phyloP scores from a whole-genome alignment of 2,888 invertebrate genomes.

The Acanthopleura granulata region DNA sequence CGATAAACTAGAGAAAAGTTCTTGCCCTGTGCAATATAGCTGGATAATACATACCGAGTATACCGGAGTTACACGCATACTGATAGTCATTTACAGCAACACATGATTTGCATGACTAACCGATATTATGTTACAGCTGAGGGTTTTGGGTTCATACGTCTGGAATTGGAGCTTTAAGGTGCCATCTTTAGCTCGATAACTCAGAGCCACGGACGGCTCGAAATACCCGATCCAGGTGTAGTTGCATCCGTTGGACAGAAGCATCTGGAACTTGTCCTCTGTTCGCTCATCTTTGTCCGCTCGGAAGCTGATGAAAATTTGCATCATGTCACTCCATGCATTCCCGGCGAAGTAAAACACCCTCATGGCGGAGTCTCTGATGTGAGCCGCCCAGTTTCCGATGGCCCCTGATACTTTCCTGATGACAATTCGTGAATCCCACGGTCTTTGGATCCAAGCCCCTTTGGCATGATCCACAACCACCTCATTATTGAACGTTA shows the following conservation, averaged over 20 bases:
- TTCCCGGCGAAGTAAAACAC: constrained; percentile 42
- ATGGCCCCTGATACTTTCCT: constrained; percentile 15
- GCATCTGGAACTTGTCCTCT: constrained; percentile 38
- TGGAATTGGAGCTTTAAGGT: constrained; percentile 39
- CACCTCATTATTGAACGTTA: constrained; percentile 38
- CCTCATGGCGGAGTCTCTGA: constrained; percentile 34
- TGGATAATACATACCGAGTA: too few species aligned
- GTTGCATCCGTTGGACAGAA: constrained; percentile 44
- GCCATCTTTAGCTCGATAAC: constrained; percentile 36
- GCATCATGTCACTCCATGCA: constrained; percentile 36
- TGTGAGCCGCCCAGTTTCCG: constrained; percentile 34
- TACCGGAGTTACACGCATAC: too few species aligned
- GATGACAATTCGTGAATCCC: constrained; percentile 11
- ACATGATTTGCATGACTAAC: too few species aligned
- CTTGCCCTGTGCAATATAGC: too few species aligned
- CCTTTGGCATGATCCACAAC: constrained; percentile 34
- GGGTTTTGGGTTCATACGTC: constrained; percentile 37
- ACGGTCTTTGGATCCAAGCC: constrained; percentile 35
- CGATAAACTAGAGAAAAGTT: too few species aligned
- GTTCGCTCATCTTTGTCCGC: constrained; percentile 31
- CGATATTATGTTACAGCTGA: constrained; percentile 34
- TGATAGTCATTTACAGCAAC: too few species aligned
- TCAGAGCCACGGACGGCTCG: constrained; percentile 40
- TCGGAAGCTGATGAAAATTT: constrained; percentile 34
- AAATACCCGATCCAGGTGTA: constrained; percentile 37